Conservation (phyloP, 2,113 vertebrate species). For the Oreotrochilus melanogaster region DNA sequence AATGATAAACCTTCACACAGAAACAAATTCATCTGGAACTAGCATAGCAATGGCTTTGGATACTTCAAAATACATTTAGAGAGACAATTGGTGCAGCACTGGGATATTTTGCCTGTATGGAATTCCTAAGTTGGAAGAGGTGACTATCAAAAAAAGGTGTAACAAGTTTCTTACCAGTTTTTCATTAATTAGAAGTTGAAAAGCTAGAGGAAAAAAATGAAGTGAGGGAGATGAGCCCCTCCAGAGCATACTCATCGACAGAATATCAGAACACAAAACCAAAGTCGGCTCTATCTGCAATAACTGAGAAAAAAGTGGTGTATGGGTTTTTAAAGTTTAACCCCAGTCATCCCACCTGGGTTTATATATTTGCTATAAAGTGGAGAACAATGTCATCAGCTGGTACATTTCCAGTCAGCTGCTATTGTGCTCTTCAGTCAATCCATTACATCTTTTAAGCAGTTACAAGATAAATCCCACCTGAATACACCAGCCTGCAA, state of each 20-base stretch:
- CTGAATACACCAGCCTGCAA: background rate
- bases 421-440: background rate
- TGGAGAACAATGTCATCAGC: background rate
- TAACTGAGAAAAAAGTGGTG: background rate
- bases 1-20: background rate
- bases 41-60: background rate
- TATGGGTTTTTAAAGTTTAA: background rate
- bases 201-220: background rate
- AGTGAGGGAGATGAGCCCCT: background rate
- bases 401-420: background rate
- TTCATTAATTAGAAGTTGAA: background rate
- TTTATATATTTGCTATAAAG: background rate
- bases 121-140: background rate
- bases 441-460: background rate
- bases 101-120: background rate
- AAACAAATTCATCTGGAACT: background rate
- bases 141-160: background rate
- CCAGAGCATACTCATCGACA: background rate
- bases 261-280: background rate
- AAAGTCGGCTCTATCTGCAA: background rate
- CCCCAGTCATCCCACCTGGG: fast-evolving
- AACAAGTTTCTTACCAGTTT: background rate
- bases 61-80: background rate
- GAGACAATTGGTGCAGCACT: background rate
- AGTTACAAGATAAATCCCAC: background rate